These are phyloP conservation scores for Theretra japonica DNA, from an alignment of 2,888 invertebrate species.

Conservation along the genomic window DNA sequence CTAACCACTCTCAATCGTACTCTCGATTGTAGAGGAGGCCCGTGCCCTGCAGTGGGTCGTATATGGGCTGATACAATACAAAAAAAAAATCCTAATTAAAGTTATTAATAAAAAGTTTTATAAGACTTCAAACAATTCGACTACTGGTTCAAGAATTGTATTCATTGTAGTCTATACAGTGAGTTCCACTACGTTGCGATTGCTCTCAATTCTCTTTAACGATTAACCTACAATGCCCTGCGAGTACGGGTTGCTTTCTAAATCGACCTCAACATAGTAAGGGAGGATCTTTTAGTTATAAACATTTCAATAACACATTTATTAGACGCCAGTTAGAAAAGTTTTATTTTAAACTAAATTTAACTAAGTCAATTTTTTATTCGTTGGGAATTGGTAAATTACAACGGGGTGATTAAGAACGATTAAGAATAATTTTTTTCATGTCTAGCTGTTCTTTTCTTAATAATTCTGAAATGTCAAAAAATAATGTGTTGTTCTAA, in stretches of 20 bases:
- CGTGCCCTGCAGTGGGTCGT: too few relatives aligned
- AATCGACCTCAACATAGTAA: background rate
- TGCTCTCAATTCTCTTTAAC: slow-evolving; percentile 10
- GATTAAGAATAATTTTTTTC: too few relatives aligned
- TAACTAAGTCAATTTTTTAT: too few relatives aligned
- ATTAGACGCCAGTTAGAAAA: background rate
- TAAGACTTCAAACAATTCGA: background rate
- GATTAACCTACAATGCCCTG: slow-evolving; percentile 10
- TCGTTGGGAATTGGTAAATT: too few relatives aligned
- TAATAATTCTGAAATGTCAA: background rate
- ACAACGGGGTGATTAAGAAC: too few relatives aligned
- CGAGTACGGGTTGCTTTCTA: slow-evolving; percentile 7
- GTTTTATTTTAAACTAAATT: too few relatives aligned
- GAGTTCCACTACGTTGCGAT: background rate
- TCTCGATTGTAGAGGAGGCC: too few relatives aligned
- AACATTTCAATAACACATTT: background rate
- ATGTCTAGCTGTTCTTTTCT: too few relatives aligned
- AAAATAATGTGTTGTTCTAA: background rate
- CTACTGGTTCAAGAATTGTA: background rate
- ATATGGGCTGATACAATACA: too few relatives aligned
- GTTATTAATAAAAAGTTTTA: too few relatives aligned
- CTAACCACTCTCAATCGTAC: too few relatives aligned
- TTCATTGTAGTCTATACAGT: background rate
- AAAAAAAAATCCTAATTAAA: too few relatives aligned
- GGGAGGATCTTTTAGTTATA: slow-evolving; percentile 15